Base-by-base conservation (phyloP, 1,140 invertebrate genomes). In the Leptopilina clavipes region DNA sequence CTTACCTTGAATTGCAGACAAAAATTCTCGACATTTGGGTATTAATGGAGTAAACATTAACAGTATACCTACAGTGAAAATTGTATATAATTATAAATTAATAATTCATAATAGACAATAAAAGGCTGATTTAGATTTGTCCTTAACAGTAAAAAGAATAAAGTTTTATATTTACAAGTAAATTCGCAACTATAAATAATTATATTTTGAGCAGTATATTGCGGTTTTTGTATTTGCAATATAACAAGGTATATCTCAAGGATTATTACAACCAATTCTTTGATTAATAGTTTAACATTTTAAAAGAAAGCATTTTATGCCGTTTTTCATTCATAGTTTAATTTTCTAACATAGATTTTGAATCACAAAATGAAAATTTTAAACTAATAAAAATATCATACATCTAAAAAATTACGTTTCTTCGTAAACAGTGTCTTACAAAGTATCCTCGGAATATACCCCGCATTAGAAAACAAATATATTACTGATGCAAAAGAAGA, bases 31-130 rank as follows among this genome's bases (percentile, higher is more conserved):
- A n/a, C n/a, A n/a, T n/a, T n/a, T n/a, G n/a, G n/a, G n/a, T n/a
- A n/a, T n/a, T n/a, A n/a, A n/a, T n/a, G n/a, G n/a, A n/a, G n/a
- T 31, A 31, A 31, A 2, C 25, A 59, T 79, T 54, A 70, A 70
- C 71, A 44, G 71, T 43, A 77, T 79, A 70, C 70, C 40, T 72
- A 72, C 74, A 22, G 59, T 65, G 59, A 22, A 65, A 25, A 65
- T 65, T 65, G 22, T 65, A 17, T 52, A 52, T 52, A 65, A 65
- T 65, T 65, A 65, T 65, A 65, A 25, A 31, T 65, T 52, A 52
- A 52, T 52, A 37, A 65, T 31, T 65, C 59, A 22, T 65, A 65
- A 6, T 8, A 31, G 59, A 37, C 14, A 37, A 22, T 65, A 65
- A 65, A 22, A 65, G 22, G 22, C 59, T 65, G 19, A 10, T 59